Conservation (phyloP, 2,888 invertebrate species). For the Rhagophthalmus giganteus region DNA sequence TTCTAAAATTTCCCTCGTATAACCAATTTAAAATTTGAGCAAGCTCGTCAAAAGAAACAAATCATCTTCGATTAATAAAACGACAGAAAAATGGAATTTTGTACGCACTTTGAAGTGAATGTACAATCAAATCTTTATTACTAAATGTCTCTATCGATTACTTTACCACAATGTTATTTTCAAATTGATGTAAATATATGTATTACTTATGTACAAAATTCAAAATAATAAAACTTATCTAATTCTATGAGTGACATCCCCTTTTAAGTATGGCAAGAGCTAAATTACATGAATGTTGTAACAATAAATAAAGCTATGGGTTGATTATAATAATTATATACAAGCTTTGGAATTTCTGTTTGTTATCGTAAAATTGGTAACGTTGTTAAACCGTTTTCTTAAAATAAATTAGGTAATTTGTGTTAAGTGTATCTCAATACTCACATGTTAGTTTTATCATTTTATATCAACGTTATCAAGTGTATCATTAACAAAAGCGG, state of each 20-base stretch:
- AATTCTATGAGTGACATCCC: constrained; percentile 2
- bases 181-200: constrained; percentile 25
- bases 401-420: no score
- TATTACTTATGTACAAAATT: constrained; percentile 25
- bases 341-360: no score
- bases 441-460: no score
- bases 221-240: constrained; percentile 16
- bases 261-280: constrained; percentile 3
- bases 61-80: no score
- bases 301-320: neutral
- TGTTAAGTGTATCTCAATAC: no score
- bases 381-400: neutral
- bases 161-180: constrained; percentile 16
- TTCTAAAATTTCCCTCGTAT: no score
- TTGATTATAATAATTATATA: no score
- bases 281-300: neutral
- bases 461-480: no score
- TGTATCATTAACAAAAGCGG: no score
- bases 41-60: no score
- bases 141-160: constrained; percentile 25
- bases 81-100: neutral
- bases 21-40: no score
- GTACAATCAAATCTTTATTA: constrained; percentile 16
- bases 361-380: no score
- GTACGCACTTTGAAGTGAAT: constrained; percentile 2